These are phyloP conservation scores for Brenthis daphne DNA, from an alignment of 2,888 invertebrate genomes.

Conservation along the genomic window DNA sequence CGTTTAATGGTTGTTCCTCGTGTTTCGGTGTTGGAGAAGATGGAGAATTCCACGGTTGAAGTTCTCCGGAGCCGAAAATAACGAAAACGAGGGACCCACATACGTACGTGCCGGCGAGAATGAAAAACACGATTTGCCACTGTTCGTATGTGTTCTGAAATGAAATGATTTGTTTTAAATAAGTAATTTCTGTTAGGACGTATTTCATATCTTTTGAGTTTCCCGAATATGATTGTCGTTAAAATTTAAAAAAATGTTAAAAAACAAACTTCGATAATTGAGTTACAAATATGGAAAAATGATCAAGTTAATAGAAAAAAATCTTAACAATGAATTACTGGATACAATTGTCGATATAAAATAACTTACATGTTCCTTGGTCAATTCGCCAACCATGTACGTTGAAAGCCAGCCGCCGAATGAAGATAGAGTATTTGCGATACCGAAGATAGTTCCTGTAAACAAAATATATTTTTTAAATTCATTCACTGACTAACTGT, in stretches of 20 bases:
- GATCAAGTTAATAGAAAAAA: too few species aligned
- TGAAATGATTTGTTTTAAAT: not conserved
- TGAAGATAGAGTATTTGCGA: constrained; percentile 93
- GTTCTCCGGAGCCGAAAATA: constrained; percentile 85
- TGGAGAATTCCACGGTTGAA: constrained; percentile 76
- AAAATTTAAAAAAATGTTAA: too few species aligned
- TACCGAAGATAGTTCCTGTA: constrained; percentile 91
- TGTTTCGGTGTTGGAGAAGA: constrained; percentile 41
- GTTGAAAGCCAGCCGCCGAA: constrained; percentile 92
- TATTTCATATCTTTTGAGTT: not conserved
- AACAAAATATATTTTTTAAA: constrained; percentile 3
- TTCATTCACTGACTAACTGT: not conserved
- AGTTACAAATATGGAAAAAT: too few species aligned
- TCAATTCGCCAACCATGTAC: constrained; percentile 90
- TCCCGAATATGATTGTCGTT: not conserved
- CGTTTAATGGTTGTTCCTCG: constrained; percentile 69
- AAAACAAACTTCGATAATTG: too few species aligned
- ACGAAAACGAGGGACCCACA: constrained; percentile 85
- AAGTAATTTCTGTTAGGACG: not conserved
- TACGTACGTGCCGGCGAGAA: constrained; percentile 87
- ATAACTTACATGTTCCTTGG: constrained; percentile 85
- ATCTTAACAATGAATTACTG: not conserved
- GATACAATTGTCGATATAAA: not conserved
- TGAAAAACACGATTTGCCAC: constrained; percentile 93
- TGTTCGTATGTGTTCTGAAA: constrained; percentile 86